These are phyloP conservation scores for Peromyscus melanophrys DNA, from an alignment of 2,797 vertebrate species.

Conservation along the genomic window DNA sequence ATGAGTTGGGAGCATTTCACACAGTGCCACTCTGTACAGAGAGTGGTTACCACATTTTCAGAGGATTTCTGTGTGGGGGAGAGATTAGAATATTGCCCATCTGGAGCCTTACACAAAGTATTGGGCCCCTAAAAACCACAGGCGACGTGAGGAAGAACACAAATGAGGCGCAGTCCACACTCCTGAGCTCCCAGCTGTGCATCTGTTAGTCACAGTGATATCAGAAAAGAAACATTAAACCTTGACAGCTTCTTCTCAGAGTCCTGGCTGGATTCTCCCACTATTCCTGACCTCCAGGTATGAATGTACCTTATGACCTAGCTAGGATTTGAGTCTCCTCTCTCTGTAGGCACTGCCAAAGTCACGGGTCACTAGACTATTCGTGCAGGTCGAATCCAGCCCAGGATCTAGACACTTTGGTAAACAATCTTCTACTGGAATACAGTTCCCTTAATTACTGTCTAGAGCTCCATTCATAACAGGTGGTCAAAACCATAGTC, in stretches of 20 bases:
- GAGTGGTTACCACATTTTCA: not conserved
- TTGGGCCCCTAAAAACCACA: not conserved
- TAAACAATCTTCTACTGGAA: not conserved
- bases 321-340: not conserved
- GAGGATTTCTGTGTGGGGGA: not conserved
- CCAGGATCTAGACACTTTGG: not conserved
- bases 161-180: not conserved
- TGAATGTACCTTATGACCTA: not conserved
- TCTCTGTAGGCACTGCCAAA: not conserved
- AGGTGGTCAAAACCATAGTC: not conserved
- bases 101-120: not conserved
- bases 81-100: not conserved
- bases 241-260: not conserved
- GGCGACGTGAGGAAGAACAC: not conserved
- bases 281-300: not conserved
- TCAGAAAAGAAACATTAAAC: not conserved
- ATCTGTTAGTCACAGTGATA: not conserved
- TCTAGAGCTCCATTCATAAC: not conserved
- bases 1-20: conserved; percentile 1
- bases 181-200: not conserved
- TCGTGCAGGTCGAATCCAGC: not conserved
- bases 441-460: not conserved
- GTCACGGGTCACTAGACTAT: not conserved
- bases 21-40: not conserved
- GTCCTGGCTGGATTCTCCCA: not conserved